Percentiles rank a stretch among this genome's conserved stretches.
Conservation (phyloP, 2,797 vertebrate species). For the Coluber constrictor region DNA sequence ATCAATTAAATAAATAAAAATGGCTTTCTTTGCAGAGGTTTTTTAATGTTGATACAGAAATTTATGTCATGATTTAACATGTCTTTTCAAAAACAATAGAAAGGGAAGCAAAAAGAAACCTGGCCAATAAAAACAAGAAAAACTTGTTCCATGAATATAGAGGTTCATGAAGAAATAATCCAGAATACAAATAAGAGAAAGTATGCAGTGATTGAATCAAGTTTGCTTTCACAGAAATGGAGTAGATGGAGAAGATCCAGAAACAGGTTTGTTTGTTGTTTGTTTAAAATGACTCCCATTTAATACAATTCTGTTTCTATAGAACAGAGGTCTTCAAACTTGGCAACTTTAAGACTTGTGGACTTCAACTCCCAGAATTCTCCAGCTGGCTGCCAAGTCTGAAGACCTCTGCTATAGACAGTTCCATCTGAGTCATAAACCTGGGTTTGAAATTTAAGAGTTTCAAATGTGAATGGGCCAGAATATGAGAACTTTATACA, state of each 20-base stretch:
- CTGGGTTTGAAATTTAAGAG: neutral
- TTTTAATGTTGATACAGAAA: neutral
- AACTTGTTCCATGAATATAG: neutral
- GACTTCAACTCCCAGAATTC: too few relatives aligned
- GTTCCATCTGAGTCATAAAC: neutral
- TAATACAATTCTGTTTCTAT: neutral
- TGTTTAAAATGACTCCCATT: neutral
- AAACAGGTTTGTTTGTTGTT: neutral
- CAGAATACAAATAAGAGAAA: neutral
- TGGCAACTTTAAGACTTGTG: too few relatives aligned
- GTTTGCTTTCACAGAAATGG: neutral
- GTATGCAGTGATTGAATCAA: neutral
- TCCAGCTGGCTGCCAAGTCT: too few relatives aligned
- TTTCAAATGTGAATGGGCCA: neutral
- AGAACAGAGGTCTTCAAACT: too few relatives aligned
- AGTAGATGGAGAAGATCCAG: neutral
- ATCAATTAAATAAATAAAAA: neutral
- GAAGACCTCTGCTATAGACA: too few relatives aligned
- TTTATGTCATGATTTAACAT: neutral
- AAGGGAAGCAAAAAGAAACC: neutral
- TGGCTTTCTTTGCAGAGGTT: neutral
- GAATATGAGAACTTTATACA: neutral
- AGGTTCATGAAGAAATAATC: neutral
- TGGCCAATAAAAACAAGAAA: neutral
- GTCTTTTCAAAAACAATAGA: neutral